Evolutionary conservation across 1,140 invertebrate genomes (phyloP).

Genomic region (Pogonognathellus flavescens): DNA sequence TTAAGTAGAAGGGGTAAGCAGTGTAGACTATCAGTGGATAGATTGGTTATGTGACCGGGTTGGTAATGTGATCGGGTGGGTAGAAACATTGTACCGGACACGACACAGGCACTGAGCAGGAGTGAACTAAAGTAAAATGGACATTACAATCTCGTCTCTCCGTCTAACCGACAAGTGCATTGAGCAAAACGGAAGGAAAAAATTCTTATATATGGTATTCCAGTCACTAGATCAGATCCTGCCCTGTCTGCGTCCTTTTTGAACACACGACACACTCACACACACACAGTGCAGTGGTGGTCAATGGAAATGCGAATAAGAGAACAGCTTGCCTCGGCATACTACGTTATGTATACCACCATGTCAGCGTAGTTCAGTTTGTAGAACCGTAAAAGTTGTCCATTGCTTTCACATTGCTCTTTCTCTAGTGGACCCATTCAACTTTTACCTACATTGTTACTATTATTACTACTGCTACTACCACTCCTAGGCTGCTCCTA

Average conservation of each 20-base stretch:
- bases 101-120: background rate
- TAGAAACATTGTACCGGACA: too few relatives aligned
- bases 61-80: too few relatives aligned
- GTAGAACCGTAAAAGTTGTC: conserved; percentile 39
- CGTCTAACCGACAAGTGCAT: conserved; percentile 31
- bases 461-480: conserved; percentile 34
- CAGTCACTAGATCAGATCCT: conserved; percentile 21
- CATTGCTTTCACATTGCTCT: conserved; percentile 49
- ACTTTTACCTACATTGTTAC: conserved; percentile 49
- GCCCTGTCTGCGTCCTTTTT: background rate
- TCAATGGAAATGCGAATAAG: background rate
- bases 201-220: conserved; percentile 24
- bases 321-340: background rate
- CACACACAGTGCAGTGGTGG: background rate
- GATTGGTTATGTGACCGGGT: too few relatives aligned
- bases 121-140: conserved; percentile 30
- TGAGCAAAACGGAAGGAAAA: conserved; percentile 35
- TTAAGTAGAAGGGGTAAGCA: too few relatives aligned
- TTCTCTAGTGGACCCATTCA: conserved; percentile 47
- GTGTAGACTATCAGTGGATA: too few relatives aligned
- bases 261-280: background rate
- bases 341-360: background rate
- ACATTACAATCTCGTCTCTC: conserved; percentile 16
- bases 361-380: conserved; percentile 21
- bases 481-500: too few relatives aligned